These are phyloP conservation scores for Neolamprologus brichardi DNA, from an alignment of 2,113 vertebrate genomes.

Conservation along the genomic window DNA sequence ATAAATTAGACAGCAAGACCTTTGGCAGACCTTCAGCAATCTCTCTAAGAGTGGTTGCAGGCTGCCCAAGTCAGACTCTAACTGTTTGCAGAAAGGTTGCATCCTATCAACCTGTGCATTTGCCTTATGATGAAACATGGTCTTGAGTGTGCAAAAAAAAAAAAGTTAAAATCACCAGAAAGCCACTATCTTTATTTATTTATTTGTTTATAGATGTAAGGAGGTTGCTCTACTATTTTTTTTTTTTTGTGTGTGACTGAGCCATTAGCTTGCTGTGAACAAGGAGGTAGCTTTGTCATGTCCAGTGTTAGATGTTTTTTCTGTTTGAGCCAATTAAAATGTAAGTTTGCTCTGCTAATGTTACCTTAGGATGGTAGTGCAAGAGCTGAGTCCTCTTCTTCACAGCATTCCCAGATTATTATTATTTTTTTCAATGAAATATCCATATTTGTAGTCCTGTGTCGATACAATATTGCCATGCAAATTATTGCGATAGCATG, in stretches of 20 bases:
- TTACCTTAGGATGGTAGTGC: background rate
- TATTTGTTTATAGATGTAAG: background rate
- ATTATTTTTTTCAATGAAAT: background rate
- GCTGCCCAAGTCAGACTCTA: background rate
- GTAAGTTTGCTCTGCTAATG: background rate
- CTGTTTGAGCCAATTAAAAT: background rate
- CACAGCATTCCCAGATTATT: background rate
- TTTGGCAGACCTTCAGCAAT: background rate
- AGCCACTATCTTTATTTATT: background rate
- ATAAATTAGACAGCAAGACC: background rate
- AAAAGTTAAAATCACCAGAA: background rate
- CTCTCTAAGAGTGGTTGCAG: background rate
- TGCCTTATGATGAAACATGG: rapidly evolving
- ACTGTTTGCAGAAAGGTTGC: background rate
- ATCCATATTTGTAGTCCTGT: background rate
- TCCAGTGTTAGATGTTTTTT: rapidly evolving
- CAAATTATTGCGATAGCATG: background rate
- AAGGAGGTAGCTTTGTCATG: background rate
- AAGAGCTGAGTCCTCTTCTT: background rate
- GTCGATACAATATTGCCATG: background rate
- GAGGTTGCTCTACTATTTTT: background rate
- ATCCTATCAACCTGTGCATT: background rate
- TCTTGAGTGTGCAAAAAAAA: background rate
- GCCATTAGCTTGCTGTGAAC: background rate
- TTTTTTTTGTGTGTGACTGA: background rate